Evolutionary conservation across 2,113 vertebrate genomes (phyloP).

Genomic region (Pseudopodoces humilis): DNA sequence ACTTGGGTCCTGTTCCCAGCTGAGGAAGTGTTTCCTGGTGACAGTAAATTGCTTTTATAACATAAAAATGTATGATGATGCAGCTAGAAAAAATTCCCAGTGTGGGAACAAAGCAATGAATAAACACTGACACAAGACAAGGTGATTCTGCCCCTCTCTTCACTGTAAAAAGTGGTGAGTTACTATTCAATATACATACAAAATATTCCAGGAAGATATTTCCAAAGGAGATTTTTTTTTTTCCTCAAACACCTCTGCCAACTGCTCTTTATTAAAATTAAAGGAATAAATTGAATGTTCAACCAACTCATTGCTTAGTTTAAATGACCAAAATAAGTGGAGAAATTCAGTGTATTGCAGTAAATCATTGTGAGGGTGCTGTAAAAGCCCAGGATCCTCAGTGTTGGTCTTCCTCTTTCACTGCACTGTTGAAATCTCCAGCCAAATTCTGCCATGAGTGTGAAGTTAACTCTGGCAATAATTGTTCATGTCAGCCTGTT

Average conservation of each 20-base stretch:
- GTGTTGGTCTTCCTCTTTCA: background rate
- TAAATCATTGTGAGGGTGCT: background rate
- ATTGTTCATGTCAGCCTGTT: background rate
- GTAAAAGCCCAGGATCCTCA: background rate
- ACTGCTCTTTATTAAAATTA: background rate
- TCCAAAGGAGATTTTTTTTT: background rate
- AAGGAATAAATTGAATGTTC: background rate
- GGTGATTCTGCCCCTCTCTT: background rate
- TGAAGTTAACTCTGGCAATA: background rate
- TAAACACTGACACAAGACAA: background rate
- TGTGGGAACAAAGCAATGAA: background rate
- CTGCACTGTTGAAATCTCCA: background rate
- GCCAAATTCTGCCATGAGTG: background rate
- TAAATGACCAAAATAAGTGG: background rate
- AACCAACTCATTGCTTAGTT: background rate
- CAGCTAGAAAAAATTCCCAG: background rate
- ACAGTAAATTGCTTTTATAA: background rate
- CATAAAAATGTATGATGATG: background rate
- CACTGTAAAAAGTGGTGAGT: background rate
- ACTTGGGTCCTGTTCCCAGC: background rate
- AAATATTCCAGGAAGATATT: background rate
- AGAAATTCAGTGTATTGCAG: background rate
- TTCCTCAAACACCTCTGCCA: background rate
- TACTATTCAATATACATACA: background rate
- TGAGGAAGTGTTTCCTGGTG: background rate